These are phyloP conservation scores for Cryptops parisi DNA, from an alignment of 2,888 invertebrate genomes.

Conservation along the genomic window DNA sequence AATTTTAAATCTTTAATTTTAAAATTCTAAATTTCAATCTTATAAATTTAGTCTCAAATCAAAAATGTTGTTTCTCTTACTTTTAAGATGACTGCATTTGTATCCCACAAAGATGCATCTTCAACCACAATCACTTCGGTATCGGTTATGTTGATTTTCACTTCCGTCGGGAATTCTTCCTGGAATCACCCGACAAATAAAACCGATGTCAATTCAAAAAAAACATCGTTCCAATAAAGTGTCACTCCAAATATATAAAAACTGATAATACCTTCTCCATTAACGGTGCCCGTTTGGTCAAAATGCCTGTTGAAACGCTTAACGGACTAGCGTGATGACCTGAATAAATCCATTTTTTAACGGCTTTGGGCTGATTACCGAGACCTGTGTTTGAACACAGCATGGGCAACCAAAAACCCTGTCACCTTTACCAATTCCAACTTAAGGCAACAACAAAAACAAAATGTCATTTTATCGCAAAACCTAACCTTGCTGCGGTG, in stretches of 20 bases:
- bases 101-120: slow-evolving; percentile 70
- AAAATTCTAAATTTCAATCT: too few relatives aligned
- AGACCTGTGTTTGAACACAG: too few relatives aligned
- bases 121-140: slow-evolving; percentile 91
- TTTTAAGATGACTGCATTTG: slow-evolving; percentile 78
- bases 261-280: slow-evolving; percentile 29
- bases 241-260: slow-evolving; percentile 1
- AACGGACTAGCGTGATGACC: slow-evolving; percentile 23
- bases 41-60: background rate
- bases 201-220: background rate
- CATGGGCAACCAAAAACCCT: too few relatives aligned
- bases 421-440: too few relatives aligned
- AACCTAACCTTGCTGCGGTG: background rate
- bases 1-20: background rate
- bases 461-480: too few relatives aligned
- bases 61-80: slow-evolving; percentile 25
- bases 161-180: slow-evolving; percentile 46
- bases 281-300: slow-evolving; percentile 33
- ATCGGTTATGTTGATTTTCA: slow-evolving; percentile 86
- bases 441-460: too few relatives aligned
- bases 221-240: slow-evolving; percentile 1
- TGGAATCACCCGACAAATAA: slow-evolving; percentile 11
- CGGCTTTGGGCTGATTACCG: too few relatives aligned
- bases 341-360: background rate
- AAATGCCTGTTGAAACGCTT: slow-evolving; percentile 33